Conservation (phyloP, 35 echinoderm and acorn worm genomes). For the Patiria miniata region DNA sequence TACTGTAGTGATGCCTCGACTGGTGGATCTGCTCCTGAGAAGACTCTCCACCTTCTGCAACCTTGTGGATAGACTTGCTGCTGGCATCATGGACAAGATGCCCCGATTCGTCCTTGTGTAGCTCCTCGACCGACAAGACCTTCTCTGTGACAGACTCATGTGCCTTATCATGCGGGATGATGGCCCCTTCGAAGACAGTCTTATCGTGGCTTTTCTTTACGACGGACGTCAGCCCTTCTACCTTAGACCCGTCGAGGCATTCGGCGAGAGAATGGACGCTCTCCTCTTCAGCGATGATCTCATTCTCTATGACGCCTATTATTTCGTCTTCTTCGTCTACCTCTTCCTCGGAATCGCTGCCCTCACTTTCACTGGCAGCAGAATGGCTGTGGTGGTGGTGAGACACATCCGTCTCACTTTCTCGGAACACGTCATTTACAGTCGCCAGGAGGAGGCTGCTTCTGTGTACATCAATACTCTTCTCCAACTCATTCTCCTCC, state of each 20-base stretch:
- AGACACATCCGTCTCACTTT: neutral
- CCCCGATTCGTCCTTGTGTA: conserved; percentile 10
- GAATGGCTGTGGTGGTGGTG: neutral
- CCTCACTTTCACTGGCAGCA: conserved; percentile 1
- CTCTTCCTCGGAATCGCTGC: conserved; percentile 37
- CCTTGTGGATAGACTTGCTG: neutral
- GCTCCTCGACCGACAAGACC: conserved; percentile 56
- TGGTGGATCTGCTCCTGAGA: conserved; percentile 25
- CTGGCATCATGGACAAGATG: conserved; percentile 34
- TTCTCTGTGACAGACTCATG: conserved; percentile 66
- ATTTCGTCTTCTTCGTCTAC: conserved; percentile 42
- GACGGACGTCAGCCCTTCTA: conserved; percentile 41
- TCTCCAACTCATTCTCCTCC: neutral
- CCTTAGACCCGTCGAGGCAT: neutral
- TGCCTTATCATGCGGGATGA: neutral
- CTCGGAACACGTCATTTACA: conserved; percentile 19
- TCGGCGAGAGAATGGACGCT: neutral
- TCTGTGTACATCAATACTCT: neutral
- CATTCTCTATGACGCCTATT: conserved; percentile 81
- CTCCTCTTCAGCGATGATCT: conserved; percentile 49
- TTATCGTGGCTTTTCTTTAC: conserved; percentile 45
- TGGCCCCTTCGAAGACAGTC: conserved; percentile 56
- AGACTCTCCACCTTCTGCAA: conserved; percentile 23
- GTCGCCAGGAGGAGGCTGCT: conserved; percentile 6
- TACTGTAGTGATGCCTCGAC: conserved; percentile 39